Evolutionary conservation across 2,888 invertebrate species (phyloP).

Genomic region (Tolmerus cingulatus): DNA sequence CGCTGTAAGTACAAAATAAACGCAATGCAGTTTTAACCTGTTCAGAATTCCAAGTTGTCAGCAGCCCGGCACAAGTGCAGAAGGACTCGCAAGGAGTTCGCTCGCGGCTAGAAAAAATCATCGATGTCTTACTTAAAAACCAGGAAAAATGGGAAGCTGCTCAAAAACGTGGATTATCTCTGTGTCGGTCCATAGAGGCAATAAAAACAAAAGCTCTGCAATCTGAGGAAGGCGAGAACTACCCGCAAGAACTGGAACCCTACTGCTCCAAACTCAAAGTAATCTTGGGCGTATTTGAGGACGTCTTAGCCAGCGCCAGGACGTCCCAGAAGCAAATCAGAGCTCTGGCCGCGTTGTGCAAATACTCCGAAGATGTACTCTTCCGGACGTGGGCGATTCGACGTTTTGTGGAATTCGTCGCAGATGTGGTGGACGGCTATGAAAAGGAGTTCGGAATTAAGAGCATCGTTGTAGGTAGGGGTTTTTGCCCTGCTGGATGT

Average conservation of each 20-base stretch:
- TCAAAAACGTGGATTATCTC: constrained; percentile 56
- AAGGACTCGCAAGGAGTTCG: neutral
- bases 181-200: constrained; percentile 58
- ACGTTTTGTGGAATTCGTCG: constrained; percentile 54
- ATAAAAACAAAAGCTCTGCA: constrained; percentile 56
- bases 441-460: constrained; percentile 55
- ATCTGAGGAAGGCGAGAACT: constrained; percentile 47
- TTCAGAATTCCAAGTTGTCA: neutral
- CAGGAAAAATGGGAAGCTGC: constrained; percentile 59
- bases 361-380: constrained; percentile 52
- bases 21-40: neutral
- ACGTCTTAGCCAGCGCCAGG: constrained; percentile 54
- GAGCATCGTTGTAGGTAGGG: constrained; percentile 55
- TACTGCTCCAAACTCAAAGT: constrained; percentile 58
- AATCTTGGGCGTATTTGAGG: constrained; percentile 55
- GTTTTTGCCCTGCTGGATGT: constrained; percentile 10
- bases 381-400: constrained; percentile 58
- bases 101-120: constrained; percentile 52
- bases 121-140: constrained; percentile 54
- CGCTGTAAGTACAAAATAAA: neutral
- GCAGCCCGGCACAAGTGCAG: neutral
- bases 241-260: constrained; percentile 54
- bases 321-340: constrained; percentile 55
- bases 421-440: constrained; percentile 54
- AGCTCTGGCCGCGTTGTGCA: constrained; percentile 54